Evolutionary conservation across 2,797 vertebrate genomes (phyloP).

Genomic region (Ficedula albicollis): DNA sequence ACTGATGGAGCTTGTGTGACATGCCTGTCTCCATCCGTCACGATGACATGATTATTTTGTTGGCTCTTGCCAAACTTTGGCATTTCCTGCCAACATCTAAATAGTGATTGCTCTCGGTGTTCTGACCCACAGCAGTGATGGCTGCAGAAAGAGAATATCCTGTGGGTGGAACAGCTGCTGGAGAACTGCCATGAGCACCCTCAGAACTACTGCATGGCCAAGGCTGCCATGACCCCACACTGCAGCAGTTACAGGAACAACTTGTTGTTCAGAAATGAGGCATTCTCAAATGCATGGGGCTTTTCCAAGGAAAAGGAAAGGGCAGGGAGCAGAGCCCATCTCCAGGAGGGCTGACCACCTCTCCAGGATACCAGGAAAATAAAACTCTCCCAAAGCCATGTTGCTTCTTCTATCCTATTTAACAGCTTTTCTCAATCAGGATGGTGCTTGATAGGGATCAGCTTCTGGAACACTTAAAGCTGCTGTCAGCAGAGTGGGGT

Average conservation of each 20-base stretch:
- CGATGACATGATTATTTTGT: no score
- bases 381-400: not conserved
- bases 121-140: not conserved
- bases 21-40: not conserved
- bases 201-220: not conserved
- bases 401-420: not conserved
- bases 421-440: not conserved
- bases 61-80: no score
- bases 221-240: fast-evolving
- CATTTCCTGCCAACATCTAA: no score
- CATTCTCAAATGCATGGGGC: not conserved
- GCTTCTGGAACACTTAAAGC: not conserved
- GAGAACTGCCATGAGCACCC: not conserved
- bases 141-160: not conserved
- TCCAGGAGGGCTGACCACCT: not conserved
- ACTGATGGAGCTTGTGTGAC: fast-evolving
- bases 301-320: not conserved
- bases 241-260: not conserved
- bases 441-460: not conserved
- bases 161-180: not conserved
- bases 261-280: not conserved
- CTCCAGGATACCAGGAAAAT: not conserved
- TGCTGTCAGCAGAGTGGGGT: not conserved
- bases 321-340: not conserved
- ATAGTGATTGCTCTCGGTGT: no score